Evolutionary conservation across 2,113 vertebrate genomes (phyloP).

Genomic region (Ceuthmochares aereus): DNA sequence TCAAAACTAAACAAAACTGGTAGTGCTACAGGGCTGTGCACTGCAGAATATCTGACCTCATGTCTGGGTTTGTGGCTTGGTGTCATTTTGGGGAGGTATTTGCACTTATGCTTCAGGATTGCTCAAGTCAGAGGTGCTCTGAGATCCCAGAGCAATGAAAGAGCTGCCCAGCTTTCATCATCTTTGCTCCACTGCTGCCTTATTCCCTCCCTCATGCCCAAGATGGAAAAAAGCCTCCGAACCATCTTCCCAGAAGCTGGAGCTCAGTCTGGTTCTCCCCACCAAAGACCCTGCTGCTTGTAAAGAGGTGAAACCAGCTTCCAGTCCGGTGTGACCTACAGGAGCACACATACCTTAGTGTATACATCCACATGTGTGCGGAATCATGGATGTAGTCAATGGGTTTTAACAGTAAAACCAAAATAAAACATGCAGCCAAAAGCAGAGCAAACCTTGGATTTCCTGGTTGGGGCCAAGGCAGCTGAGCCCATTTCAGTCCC

Average conservation of each 20-base stretch:
- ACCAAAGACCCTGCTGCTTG: neutral
- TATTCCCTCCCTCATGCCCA: neutral
- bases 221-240: neutral
- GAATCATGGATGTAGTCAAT: neutral
- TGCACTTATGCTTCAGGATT: neutral
- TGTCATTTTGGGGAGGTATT: neutral
- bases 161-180: neutral
- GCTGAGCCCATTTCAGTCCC: neutral
- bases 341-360: fast-evolving
- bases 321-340: fast-evolving
- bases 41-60: neutral
- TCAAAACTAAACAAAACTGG: neutral
- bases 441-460: neutral
- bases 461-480: neutral
- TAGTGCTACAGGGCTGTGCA: neutral
- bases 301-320: neutral
- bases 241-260: neutral
- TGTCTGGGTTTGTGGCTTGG: neutral
- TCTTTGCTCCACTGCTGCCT: neutral
- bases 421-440: neutral
- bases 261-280: neutral
- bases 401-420: neutral
- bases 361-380: fast-evolving
- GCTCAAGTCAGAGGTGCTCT: too few relatives aligned
- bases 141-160: neutral